A percentile compares a stretch with the other conserved stretches of the same genome.
Conservation (phyloP, 2,888 invertebrate genomes). For the Omphaloscelis lunosa region DNA sequence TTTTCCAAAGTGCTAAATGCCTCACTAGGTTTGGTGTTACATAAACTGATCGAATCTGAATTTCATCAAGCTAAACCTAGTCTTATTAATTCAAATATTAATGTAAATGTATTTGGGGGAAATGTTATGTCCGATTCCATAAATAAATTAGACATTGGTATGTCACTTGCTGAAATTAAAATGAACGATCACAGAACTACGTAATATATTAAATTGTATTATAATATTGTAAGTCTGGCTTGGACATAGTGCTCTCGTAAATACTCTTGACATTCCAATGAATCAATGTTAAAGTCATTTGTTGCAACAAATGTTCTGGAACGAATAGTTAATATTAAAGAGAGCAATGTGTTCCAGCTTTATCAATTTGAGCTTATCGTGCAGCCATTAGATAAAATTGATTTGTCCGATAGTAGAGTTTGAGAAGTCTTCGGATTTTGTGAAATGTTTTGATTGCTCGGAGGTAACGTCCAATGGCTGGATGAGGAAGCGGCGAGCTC, state of each 20-base stretch:
- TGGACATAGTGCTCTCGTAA: slow-evolving; percentile 63
- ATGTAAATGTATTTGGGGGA: background rate
- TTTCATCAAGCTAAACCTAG: slow-evolving; percentile 55
- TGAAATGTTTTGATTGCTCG: slow-evolving; percentile 48
- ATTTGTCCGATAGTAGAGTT: slow-evolving; percentile 52
- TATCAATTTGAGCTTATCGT: slow-evolving; percentile 69
- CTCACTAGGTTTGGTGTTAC: slow-evolving; percentile 62
- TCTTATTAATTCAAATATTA: slow-evolving; percentile 7
- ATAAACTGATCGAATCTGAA: slow-evolving; percentile 58
- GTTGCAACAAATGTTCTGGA: slow-evolving; percentile 37
- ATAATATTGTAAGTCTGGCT: slow-evolving; percentile 43
- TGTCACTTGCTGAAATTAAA: slow-evolving; percentile 55
- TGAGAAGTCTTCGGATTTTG: slow-evolving; percentile 37
- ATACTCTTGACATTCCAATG: slow-evolving; percentile 31
- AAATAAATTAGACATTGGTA: background rate
- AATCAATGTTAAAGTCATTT: slow-evolving; percentile 45
- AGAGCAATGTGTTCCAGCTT: slow-evolving; percentile 67
- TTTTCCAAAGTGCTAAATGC: slow-evolving; percentile 28
- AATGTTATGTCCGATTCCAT: background rate
- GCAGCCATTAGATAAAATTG: slow-evolving; percentile 69
- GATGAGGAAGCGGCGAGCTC: slow-evolving; percentile 78
- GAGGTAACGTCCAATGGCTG: slow-evolving; percentile 72
- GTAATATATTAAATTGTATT: slow-evolving; percentile 23
- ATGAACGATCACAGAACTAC: slow-evolving; percentile 40
- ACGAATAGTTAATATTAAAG: slow-evolving; percentile 49